Percentiles rank a stretch among this genome's conserved stretches.
These are phyloP conservation scores for Strix uralensis DNA, from an alignment of 2,113 vertebrate species.

Conservation along the genomic window DNA sequence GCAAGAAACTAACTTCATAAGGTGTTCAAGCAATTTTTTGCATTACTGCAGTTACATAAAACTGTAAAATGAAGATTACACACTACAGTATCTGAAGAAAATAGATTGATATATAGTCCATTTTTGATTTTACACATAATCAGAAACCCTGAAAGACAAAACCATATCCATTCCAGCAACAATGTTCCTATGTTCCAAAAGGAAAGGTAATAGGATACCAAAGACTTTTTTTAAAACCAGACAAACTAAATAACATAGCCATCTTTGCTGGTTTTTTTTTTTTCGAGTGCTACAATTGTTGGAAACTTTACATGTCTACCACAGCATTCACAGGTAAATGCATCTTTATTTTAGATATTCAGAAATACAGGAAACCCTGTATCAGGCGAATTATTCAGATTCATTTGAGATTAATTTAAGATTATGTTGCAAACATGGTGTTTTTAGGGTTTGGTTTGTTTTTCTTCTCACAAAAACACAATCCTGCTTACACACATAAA, in stretches of 20 bases:
- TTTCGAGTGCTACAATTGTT: not conserved
- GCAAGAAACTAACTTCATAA: not conserved
- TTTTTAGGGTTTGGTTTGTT: not conserved
- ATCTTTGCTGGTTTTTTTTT: not conserved
- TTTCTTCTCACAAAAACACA: not conserved
- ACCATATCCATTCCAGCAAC: not conserved
- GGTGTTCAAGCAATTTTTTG: not conserved
- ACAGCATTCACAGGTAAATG: not conserved
- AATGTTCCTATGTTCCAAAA: not conserved
- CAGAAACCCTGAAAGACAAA: not conserved
- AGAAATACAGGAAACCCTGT: not conserved
- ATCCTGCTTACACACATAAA: not conserved
- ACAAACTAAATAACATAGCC: not conserved
- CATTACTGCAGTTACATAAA: not conserved
- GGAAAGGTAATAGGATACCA: not conserved
- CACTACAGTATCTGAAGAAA: slow-evolving; percentile 9
- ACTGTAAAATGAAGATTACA: slow-evolving; percentile 47
- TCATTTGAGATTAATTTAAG: not conserved
- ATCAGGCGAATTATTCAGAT: not conserved
- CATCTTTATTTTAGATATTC: not conserved
- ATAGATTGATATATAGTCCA: slow-evolving; percentile 13
- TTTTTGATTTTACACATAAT: slow-evolving; percentile 43
- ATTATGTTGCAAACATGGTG: rapidly evolving
- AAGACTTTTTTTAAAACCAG: not conserved
- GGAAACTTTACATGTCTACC: not conserved